Conservation (phyloP, 2,888 invertebrate genomes). For the Apocheima hispidaria region DNA sequence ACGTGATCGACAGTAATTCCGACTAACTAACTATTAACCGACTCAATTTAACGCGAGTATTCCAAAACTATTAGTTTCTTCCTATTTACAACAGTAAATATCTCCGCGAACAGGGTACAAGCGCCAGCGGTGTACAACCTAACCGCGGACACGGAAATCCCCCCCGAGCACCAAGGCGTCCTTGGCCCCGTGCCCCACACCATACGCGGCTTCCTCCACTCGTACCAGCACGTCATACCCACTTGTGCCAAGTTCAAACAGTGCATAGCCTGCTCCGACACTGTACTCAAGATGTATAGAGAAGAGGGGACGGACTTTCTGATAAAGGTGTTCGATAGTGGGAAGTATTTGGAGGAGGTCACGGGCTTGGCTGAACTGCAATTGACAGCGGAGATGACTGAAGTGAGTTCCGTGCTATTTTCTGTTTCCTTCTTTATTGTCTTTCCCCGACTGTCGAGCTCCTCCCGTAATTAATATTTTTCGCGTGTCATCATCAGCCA, state of each 20-base stretch:
- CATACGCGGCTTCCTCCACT: slow-evolving; percentile 95
- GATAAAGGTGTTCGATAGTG: slow-evolving; percentile 91
- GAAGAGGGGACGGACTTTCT: slow-evolving; percentile 90
- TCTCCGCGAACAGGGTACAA: slow-evolving; percentile 76
- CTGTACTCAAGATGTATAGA: slow-evolving; percentile 67
- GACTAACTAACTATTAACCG: too few species aligned
- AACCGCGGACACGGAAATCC: slow-evolving; percentile 55
- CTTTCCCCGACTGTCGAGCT: too few species aligned
- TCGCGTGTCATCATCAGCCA: not conserved
- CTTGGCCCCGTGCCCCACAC: slow-evolving; percentile 97
- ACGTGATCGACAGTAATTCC: too few species aligned
- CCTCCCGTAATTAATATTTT: not conserved
- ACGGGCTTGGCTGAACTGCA: slow-evolving; percentile 91
- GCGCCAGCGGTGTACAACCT: slow-evolving; percentile 89
- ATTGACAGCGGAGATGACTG: slow-evolving; percentile 86
- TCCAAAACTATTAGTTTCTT: too few species aligned
- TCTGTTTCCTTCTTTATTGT: not conserved
- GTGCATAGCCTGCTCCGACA: slow-evolving; percentile 96
- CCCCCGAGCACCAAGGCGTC: slow-evolving; percentile 83
- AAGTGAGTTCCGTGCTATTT: slow-evolving; percentile 70
- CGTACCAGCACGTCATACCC: slow-evolving; percentile 93
- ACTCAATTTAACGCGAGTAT: too few species aligned
- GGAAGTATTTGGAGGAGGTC: slow-evolving; percentile 93
- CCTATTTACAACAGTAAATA: not conserved
- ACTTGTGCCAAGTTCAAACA: slow-evolving; percentile 94